Evolutionary conservation across 1,140 invertebrate species (phyloP), one percentile per base, ranked within the genome.

Genomic region (Globodera rostochiensis): DNA sequence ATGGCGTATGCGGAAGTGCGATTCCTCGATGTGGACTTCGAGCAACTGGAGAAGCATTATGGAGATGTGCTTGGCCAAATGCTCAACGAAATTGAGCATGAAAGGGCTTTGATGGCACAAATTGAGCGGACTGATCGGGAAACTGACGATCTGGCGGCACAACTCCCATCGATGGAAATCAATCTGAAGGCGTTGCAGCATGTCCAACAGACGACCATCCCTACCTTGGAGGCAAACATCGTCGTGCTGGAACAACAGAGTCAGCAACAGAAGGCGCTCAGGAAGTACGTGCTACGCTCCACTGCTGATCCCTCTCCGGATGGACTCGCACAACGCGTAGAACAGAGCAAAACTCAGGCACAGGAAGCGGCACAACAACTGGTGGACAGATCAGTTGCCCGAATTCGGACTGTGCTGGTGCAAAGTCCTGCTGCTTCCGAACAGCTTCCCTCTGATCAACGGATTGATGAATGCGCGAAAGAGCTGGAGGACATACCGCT

Each of bases 1-100:
- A 88, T 60, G 50, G 81, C 84, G 9, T 87, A 87, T 76, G 84
- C 86, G 45, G 85, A 86, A 74, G 85, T 86, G 21, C 86, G 85
- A 25, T 86, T 86, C 73, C 79, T 88, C 25, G 85, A 86, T 67
- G 81, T 87, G 25, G 85, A 86, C 60, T 78, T 73, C 49, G 86
- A 87, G 60, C 86, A 86, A 50, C 80, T 84, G 60, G 73, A 86
- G n/a, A 71, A 86, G 53, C 85, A 86, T 69, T 87, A 80, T 73
- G 77, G 79, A 47, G 84, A 84, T n/a, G 21, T 84, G n/a, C 36
- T 87, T 15, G 84, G 50, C 46, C 77, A 80, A 15, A 50, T 82
- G 36, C 77, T 21, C 46, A 47, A 49, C 21, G 82, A 82, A 84
- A 77, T 82, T 15, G 82, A 80, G 50, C 82, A 73, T 19, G 82